Percentiles rank a stretch among this genome's conserved stretches.
These are phyloP conservation scores for Luehdorfia chinensis DNA, from an alignment of 1,140 invertebrate genomes.

Conservation along the genomic window DNA sequence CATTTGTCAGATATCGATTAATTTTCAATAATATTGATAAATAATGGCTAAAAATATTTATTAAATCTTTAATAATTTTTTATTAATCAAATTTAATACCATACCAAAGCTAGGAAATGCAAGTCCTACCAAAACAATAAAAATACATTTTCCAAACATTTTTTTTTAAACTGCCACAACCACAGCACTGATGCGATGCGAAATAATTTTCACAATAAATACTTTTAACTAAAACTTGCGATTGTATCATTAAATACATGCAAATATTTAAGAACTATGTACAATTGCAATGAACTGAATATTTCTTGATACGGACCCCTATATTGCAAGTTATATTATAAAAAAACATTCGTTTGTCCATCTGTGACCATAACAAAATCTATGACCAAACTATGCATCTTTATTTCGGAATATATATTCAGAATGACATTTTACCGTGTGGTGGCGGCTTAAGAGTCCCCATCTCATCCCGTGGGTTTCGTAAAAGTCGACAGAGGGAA, in stretches of 20 bases:
- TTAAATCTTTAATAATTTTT: too few relatives aligned
- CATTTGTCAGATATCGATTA: too few relatives aligned
- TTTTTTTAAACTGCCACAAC: background rate
- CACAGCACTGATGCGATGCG: background rate
- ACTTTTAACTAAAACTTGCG: background rate
- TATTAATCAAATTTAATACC: too few relatives aligned
- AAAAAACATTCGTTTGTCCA: background rate
- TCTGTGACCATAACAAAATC: too few relatives aligned
- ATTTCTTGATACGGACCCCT: slow-evolving; percentile 14
- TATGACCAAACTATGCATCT: too few relatives aligned
- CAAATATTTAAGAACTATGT: slow-evolving; percentile 5
- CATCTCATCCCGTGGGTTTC: too few relatives aligned
- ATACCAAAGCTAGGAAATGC: slow-evolving; percentile 34
- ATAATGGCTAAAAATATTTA: too few relatives aligned
- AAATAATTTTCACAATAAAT: slow-evolving; percentile 4
- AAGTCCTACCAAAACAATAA: background rate
- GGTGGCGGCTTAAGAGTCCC: too few relatives aligned
- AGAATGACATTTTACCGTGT: too few relatives aligned
- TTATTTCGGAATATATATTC: too few relatives aligned
- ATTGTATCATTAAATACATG: background rate
- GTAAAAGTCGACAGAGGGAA: too few relatives aligned
- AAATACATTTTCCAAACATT: background rate
- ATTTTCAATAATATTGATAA: too few relatives aligned
- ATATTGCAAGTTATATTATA: background rate
- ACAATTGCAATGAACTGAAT: slow-evolving; percentile 13